Base-by-base conservation (phyloP, 2,888 invertebrate genomes). In the Pseudococcus longispinus region DNA sequence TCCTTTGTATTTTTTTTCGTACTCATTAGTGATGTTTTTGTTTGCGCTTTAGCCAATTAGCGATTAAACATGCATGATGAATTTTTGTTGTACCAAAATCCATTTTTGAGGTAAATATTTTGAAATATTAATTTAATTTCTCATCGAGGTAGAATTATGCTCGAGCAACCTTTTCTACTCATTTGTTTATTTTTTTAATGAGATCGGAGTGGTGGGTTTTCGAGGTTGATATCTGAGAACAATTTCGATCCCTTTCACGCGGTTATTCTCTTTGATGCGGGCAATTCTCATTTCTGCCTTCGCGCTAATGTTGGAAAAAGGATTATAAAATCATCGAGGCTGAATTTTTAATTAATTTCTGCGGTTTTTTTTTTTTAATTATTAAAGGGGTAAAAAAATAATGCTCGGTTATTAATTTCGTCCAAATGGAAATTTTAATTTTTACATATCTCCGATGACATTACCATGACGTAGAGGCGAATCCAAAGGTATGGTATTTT, bases 31-130 rank as follows among this genome's bases (percentile, higher is more conserved):
- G 32, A 29, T 86, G 44, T 86, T 86, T 86, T 86, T 77, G 77
- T 86, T 82, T 85, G 85, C 85, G 85, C 85, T 85, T 85, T 74
- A 74, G 85, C 74, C 65, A 85, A 23, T 70, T 85, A 42, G 85
- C 65, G 85, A 65, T 70, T 70, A 65, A 85, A 84, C 26, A 51
- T 83, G 84, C 84, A 84, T 84, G 84, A 60, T 37, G 60, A 60
- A 84, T 84, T 55, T 60, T 84, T 20, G 13, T 84, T 60, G 18
- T 84, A 29, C 55, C 29, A 29, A 55, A 42, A 42, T 74, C 74
- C 77, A 29, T 18, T 80, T 42, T n/a, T 20, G 77, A 80, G 77
- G 77, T 80, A 80, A 80, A 80, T 80, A 80, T 80, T 37, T 80
- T 42, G 9, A 29, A 26, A 29, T 70, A 70, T 70, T 70, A 70